These are phyloP conservation scores for Anolis apletophallus DNA, from an alignment of 2,797 vertebrate genomes.

Conservation along the genomic window DNA sequence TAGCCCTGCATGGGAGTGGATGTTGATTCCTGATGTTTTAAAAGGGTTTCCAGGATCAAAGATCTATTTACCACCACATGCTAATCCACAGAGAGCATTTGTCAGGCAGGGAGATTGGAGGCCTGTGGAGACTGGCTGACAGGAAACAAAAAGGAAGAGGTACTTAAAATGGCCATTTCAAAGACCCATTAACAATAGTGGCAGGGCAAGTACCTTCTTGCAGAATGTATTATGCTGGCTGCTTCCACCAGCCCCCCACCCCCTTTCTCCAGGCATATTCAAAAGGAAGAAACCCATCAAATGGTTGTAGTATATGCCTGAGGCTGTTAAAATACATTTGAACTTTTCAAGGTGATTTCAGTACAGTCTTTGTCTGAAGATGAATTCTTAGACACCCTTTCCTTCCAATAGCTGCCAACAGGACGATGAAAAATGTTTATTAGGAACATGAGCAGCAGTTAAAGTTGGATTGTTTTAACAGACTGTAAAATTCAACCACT, in stretches of 20 bases:
- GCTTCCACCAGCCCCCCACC: neutral
- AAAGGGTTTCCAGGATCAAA: constrained; percentile 17
- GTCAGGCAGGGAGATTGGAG: neutral
- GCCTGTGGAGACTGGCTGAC: rapidly evolving
- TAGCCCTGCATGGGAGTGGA: neutral
- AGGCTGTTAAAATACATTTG: constrained; percentile 29
- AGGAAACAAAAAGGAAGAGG: neutral
- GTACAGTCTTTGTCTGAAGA: neutral
- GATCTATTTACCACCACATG: neutral
- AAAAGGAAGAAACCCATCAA: neutral
- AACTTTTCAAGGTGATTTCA: constrained; percentile 21
- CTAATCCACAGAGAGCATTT: neutral
- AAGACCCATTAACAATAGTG: neutral
- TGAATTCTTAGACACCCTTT: neutral
- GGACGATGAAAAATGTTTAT: constrained; percentile 5
- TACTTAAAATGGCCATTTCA: neutral
- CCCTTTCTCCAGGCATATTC: constrained; percentile 5
- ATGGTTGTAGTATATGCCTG: constrained; percentile 20
- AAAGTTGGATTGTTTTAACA: neutral
- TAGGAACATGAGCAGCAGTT: neutral
- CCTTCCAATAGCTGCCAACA: neutral
- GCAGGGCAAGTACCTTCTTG: constrained; percentile 8
- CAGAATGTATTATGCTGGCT: neutral
- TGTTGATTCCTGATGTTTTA: neutral
- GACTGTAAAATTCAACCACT: constrained; percentile 8